Evolutionary conservation across 2,797 vertebrate species (phyloP), one percentile per base, ranked within the genome.

Genomic region (Coccyzus lansbergi): DNA sequence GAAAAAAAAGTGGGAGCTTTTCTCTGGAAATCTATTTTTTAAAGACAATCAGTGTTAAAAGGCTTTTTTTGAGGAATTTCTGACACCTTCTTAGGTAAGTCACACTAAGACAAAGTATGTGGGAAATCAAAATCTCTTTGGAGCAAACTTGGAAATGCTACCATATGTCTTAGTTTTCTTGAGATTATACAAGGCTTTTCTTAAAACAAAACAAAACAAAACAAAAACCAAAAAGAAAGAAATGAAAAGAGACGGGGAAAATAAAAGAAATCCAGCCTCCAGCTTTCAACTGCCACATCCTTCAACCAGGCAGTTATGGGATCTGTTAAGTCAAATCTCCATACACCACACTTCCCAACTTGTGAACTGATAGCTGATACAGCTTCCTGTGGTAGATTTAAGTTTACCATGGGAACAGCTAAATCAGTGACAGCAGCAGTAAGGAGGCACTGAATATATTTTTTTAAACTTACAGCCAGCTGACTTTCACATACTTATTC

Each of bases 361-460:
- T 76, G 93, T 91, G 87, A 93, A 90, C 36, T 91, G 85, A 91
- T 91, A 88, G 79, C 77, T 93, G 85, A 65, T 88, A 69, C 49
- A 88, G 74, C 70, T 94, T 96, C 70, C 85, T 70, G 52, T 19
- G 42, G 21, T 88, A 92, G 17, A 91, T 90, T 94, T 89, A 24
- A 92, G 59, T 93, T 94, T 92, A 74, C 86, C 93, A 91, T 91
- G 92, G 89, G 89, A 96, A 94, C 92, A 90, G 83, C 91, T 91
- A 91, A 67, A 92, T 78, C 83, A 68, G 81, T 62, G 90, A 87
- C 86, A 94, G 96, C 92, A 92, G 86, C 82, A 94, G 21, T 91
- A 91, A 91, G 79, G 85, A 95, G 76, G 28, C 63, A 72, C 44
- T 40, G 70, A 89, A 81, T 95, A 18, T 81, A 42, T 91, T 90